Base-by-base conservation (phyloP, 2,888 invertebrate species). In the Leucophenga montana region DNA sequence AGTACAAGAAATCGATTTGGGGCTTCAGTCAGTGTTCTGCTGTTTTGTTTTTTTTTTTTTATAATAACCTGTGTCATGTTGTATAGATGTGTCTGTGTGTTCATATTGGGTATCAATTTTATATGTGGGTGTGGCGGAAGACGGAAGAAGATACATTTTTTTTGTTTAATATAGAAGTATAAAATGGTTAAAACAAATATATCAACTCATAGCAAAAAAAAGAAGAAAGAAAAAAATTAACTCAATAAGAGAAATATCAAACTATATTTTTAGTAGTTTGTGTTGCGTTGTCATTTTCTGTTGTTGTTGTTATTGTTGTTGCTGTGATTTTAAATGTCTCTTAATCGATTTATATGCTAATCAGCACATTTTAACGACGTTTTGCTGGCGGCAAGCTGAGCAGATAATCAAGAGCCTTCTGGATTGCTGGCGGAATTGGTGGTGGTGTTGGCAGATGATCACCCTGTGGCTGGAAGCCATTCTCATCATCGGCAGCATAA, bases 371-470 rank as follows among this genome's bases (percentile, higher is more conserved):
- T 77, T 84, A 84, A 73, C 91, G 86, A 78, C 86, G 86, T 66
- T 85, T 89, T 20, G 85, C 74, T 71, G 92, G 92, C 50, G 93
- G 93, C 71, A 92, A 90, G 3, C 92, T 92, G 14, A 92, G 92
- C 73, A 93, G 90, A 88, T 91, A 94, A 82, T 94, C 94, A 53
- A 94, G 89, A 39, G 94, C 93, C 87, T 92, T 93, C 85, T 93
- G 93, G 77, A 94, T 94, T 86, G 92, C 93, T 84, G 93, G 92
- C 70, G 94, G 94, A 73, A 92, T 92, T 74, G 94, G 94, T n/a
- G 94, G 94, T 13, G 94, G 92, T 13, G 94, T 94, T 6, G 94
- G 94, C 74, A 94, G 87, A 89, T 94, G 94, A 27, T 92, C 93
- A 18, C 94, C 94, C 71, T 85, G 83, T 44, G 88, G 88, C 73